phyloP scores from a whole-genome alignment of 2,797 vertebrate species.

The Limnodromus scolopaceus region DNA sequence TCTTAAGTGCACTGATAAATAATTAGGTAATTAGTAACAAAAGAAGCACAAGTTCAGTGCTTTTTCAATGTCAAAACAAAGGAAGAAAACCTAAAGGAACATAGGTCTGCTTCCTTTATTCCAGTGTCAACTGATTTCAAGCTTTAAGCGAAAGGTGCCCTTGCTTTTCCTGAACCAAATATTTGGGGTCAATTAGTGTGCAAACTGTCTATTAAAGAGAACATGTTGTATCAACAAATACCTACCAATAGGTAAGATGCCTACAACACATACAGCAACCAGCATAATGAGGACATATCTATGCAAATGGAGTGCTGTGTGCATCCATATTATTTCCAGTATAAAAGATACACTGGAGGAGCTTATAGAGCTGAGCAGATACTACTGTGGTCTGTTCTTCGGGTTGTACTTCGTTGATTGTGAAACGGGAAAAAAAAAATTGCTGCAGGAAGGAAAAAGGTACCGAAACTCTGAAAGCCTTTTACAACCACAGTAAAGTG shows the following conservation, averaged over 20 bases:
- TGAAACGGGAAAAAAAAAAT: not conserved
- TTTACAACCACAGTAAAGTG: not conserved
- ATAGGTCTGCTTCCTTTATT: constrained; percentile 1
- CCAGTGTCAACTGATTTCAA: not conserved
- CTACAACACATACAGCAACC: not conserved
- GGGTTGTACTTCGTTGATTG: not conserved
- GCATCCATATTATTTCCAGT: not conserved
- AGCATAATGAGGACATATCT: not conserved
- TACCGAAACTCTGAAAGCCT: not conserved
- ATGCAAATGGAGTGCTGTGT: not conserved
- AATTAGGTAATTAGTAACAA: constrained; percentile 59
- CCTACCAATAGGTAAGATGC: not conserved
- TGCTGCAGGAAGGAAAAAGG: not conserved
- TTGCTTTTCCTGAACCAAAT: constrained; percentile 13
- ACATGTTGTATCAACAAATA: not conserved
- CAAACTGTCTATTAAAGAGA: not conserved
- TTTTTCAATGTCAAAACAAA: constrained; percentile 58
- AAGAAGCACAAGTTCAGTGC: not conserved
- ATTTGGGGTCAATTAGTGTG: not conserved
- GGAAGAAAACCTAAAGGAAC: constrained; percentile 12
- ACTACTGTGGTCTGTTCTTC: not conserved
- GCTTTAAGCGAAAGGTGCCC: not conserved
- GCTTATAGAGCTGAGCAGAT: not conserved
- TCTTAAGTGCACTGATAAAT: constrained; percentile 47
- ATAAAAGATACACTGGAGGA: not conserved